These are phyloP conservation scores for Coracopsis vasa DNA, from an alignment of 2,113 vertebrate species.

Conservation along the genomic window DNA sequence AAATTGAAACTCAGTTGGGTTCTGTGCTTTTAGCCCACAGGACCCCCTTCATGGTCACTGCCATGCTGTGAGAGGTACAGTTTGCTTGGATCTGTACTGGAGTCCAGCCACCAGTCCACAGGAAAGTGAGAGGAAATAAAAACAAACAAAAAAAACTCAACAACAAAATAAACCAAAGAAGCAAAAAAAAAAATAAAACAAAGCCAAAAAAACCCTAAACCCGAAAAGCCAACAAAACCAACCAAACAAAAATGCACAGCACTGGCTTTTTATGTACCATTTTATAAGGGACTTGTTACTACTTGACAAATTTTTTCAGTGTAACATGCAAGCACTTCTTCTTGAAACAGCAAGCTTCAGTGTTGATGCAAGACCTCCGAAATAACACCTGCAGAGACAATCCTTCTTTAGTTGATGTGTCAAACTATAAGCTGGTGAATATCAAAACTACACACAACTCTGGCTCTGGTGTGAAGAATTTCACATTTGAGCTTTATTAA, in stretches of 20 bases:
- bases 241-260: not conserved
- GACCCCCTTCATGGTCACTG: not conserved
- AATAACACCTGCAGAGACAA: not conserved
- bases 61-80: not conserved
- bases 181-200: no score
- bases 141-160: not conserved
- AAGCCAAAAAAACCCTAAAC: not conserved
- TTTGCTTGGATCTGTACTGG: not conserved
- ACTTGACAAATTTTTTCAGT: not conserved
- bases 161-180: not conserved
- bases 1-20: not conserved
- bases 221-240: not conserved
- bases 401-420: not conserved
- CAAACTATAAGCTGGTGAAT: not conserved
- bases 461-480: not conserved
- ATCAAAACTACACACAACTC: not conserved
- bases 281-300: not conserved
- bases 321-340: not conserved
- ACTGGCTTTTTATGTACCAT: not conserved
- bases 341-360: not conserved
- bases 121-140: not conserved
- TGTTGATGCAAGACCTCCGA: not conserved
- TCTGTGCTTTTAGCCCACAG: not conserved
- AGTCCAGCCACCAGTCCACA: not conserved
- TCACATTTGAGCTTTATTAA: not conserved